Evolutionary conservation across 2,888 invertebrate genomes (phyloP), one percentile per base, ranked within the genome.

Genomic region (Stenolophus ochropezus): DNA sequence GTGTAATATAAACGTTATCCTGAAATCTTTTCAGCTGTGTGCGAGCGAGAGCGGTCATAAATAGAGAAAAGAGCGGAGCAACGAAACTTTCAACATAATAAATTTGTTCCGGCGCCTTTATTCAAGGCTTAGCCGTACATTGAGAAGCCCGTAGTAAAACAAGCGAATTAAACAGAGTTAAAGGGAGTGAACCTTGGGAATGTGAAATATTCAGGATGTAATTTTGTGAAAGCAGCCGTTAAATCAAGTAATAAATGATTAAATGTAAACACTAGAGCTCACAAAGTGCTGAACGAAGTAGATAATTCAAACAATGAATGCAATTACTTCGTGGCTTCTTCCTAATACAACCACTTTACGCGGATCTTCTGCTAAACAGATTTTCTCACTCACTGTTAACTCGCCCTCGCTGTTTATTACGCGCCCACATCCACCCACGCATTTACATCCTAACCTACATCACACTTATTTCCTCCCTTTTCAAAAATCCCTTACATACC

Each of bases 141-240:
- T 49, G 4, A 61, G 23, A 49, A 47, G 73, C 49, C 14, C 0
- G 42, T 73, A 23, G 21, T 73, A 49, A 73, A 73, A 33, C 27
- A 73, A 73, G 73, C 73, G 73, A 21, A 73, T 73, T 47, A 73
- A 73, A 73, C 47, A 5, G 23, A 73, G 73, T 73, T 20, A 73
- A 73, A 49, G 73, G 73, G 23, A 8, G n/a, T 73, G 49, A 73
- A 49, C 49, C 49, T 11, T 47, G 73, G 14, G 23, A 49, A 49
- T 73, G 73, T 73, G 25, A 73, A 73, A 73, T 73, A 73, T 73
- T 49, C 73, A 73, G 49, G n/a, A 21, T 73, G 47, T 73, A 73
- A 73, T 73, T 73, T 73, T 47, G 73, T 49, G 73, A 73, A 49
- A 49, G 73, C 49, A 49, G 11, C 49, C 73, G 73, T 73, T 73